A percentile compares a stretch with the other conserved stretches of the same genome.
These are phyloP conservation scores for Geophilus truncorum DNA, from an alignment of 2,888 invertebrate species.

Conservation along the genomic window DNA sequence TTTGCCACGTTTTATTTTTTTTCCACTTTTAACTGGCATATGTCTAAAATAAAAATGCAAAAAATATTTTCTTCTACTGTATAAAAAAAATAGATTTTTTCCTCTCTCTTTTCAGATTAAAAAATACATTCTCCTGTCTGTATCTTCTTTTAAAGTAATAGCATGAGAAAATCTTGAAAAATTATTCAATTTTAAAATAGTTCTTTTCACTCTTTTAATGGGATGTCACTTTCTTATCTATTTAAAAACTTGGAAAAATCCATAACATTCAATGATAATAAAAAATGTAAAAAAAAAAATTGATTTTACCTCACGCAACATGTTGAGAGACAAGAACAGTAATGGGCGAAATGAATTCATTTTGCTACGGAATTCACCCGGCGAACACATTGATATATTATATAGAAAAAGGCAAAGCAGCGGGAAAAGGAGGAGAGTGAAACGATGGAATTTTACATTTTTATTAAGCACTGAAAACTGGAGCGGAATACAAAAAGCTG, in stretches of 20 bases:
- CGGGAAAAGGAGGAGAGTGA: neutral
- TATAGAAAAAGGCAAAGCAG: neutral
- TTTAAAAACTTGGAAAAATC: too few species aligned
- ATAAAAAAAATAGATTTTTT: too few species aligned
- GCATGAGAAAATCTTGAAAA: too few species aligned
- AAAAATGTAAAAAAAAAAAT: neutral
- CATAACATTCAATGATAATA: too few species aligned
- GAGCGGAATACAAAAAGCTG: constrained; percentile 23
- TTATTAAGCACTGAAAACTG: constrained; percentile 21
- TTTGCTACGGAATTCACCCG: neutral
- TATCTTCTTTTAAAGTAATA: too few species aligned
- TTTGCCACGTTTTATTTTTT: neutral
- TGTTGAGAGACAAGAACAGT: neutral
- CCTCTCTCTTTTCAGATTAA: too few species aligned
- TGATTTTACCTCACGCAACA: neutral
- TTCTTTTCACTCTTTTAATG: neutral
- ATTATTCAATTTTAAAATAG: too few species aligned
- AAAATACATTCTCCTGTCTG: too few species aligned
- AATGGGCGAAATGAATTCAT: neutral
- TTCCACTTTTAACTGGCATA: neutral
- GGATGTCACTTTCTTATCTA: neutral
- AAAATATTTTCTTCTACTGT: neutral
- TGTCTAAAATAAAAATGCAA: neutral
- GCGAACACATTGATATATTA: constrained; percentile 6
- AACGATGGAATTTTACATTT: constrained; percentile 19